Evolutionary conservation across 2,797 vertebrate genomes (phyloP).

Genomic region (Lemur catta): DNA sequence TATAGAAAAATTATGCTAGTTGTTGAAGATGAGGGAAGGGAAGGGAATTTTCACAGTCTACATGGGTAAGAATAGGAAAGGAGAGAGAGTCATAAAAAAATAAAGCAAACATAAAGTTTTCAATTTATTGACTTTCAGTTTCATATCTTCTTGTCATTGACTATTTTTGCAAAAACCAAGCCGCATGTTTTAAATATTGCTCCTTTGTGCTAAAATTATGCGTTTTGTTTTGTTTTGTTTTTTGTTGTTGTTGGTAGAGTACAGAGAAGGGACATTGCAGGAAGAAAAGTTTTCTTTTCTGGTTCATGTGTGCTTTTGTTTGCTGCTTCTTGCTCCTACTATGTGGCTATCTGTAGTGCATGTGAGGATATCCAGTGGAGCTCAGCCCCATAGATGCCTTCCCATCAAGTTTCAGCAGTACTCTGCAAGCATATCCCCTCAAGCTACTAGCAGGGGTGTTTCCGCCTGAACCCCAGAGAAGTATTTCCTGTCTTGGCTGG

Average conservation of each 20-base stretch:
- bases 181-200: background rate
- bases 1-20: background rate
- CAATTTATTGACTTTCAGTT: background rate
- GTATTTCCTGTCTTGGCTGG: background rate
- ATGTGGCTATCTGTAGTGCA: background rate
- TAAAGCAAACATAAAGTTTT: background rate
- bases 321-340: background rate
- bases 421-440: background rate
- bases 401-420: background rate
- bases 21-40: background rate
- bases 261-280: too few relatives aligned
- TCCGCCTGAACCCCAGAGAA: background rate
- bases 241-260: too few relatives aligned
- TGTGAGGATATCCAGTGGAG: rapidly evolving
- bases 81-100: background rate
- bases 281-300: background rate
- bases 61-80: background rate
- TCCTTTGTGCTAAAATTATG: background rate
- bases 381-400: background rate
- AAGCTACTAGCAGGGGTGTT: background rate
- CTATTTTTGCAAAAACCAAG: background rate
- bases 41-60: background rate
- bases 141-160: background rate
- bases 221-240: background rate
- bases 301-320: background rate